phyloP scores from a whole-genome alignment of 2,797 vertebrate species.

The Syndactyla subalaris region DNA sequence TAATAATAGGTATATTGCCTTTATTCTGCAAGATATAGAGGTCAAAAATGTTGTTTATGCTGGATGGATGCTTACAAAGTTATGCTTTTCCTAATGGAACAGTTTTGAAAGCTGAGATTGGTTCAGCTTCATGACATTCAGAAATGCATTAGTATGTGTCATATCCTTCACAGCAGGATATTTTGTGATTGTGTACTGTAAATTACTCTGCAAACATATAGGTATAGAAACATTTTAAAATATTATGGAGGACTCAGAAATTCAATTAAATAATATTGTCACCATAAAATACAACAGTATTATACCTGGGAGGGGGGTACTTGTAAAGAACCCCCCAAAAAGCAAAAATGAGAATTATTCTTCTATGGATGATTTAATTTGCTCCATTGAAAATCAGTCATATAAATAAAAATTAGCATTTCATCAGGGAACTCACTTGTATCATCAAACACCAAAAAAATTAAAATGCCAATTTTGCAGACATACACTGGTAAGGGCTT shows the following conservation, averaged over 20 bases:
- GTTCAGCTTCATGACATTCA: conserved; percentile 46
- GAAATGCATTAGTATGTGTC: background rate
- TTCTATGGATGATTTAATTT: background rate
- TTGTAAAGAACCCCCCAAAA: background rate
- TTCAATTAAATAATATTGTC: background rate
- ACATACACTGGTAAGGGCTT: background rate
- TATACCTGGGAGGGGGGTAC: background rate
- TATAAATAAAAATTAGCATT: background rate
- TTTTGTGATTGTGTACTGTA: conserved; percentile 22
- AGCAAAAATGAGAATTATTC: background rate
- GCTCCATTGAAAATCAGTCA: background rate
- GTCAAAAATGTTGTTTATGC: background rate
- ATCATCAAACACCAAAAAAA: background rate
- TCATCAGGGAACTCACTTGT: background rate
- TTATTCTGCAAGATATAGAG: background rate
- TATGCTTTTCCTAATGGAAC: background rate
- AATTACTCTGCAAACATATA: conserved; percentile 15
- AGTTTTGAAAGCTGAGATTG: background rate
- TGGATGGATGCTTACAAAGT: background rate
- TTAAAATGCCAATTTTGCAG: background rate
- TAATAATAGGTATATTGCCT: background rate
- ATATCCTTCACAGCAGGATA: conserved; percentile 17
- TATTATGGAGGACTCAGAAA: conserved; percentile 36
- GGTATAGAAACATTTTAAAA: conserved; percentile 14
- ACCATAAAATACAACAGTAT: conserved; percentile 4